Base-by-base conservation (phyloP, 2,113 vertebrate genomes). In the Lophochroa leadbeateri region DNA sequence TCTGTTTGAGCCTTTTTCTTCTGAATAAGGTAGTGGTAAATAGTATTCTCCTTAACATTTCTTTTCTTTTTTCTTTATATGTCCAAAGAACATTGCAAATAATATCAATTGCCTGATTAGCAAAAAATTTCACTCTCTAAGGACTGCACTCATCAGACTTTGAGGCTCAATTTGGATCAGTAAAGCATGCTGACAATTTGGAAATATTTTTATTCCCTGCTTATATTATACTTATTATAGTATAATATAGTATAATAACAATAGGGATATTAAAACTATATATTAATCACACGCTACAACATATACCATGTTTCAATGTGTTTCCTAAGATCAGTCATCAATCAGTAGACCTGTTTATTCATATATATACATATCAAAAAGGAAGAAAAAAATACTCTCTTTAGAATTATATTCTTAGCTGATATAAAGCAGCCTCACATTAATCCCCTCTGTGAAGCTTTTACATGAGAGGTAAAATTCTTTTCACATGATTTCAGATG, bases 1-100 rank as follows among this genome's bases (percentile, higher is more conserved):
- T 74, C 24, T 68, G 92, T 96, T 78, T 82, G 61, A 90, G 71
- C 9, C 9, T 53, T 75, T 90, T 47, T 96, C 89, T 96, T 95
- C 94, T 0, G 82, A 92, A 82, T 90, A 90, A 90, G 14, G 43
- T 64, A 77, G 84, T 72, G 23, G 57, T 82, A 88, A 67, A 74
- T 58, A n/a, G 14, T 57, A 88, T 60, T 20, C 72, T 82, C 47
- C 31, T 82, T 60, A 60, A 24, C 20, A 13, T 58, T 65, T 75
- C 82, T 92, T 57, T 65, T 37, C 13, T 74, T 44, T 4, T 81
- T 82, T 75, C 43, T 75, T 91, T 94, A 82, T 49, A 23, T 44
- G 17, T 88, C 29, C 31, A 86, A 79, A 90, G 47, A 71, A 39
- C 18, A 23, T 72, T 52, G 6, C 5, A 67, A 86, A 67, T 68